These are phyloP conservation scores for Caradrina clavipalpis DNA, from an alignment of 2,888 invertebrate genomes.

Conservation along the genomic window DNA sequence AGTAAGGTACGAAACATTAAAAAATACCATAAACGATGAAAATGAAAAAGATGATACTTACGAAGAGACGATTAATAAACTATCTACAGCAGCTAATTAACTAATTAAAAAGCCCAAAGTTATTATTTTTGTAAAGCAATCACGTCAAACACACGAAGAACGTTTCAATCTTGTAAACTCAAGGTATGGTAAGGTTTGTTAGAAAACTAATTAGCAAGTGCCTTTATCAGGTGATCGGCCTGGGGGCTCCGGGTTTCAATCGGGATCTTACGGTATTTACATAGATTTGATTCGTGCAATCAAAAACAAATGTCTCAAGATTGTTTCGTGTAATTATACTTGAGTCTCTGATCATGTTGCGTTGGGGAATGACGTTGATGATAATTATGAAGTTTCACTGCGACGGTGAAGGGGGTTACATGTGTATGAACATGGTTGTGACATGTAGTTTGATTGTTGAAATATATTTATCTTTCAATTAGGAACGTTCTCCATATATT, in stretches of 20 bases:
- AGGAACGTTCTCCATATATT: too few species aligned
- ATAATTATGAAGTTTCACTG: conserved; percentile 20
- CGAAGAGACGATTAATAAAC: conserved; percentile 11
- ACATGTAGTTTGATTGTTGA: too few species aligned
- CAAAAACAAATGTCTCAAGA: conserved; percentile 67
- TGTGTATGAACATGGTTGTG: too few species aligned
- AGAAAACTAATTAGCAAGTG: conserved; percentile 86
- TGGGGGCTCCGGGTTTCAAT: conserved; percentile 72
- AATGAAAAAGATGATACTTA: conserved; percentile 8
- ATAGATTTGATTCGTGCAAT: conserved; percentile 72
- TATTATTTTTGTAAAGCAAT: conserved; percentile 49
- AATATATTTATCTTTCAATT: too few species aligned
- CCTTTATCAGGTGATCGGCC: conserved; percentile 81
- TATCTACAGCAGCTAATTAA: conserved; percentile 29
- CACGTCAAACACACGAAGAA: conserved; percentile 50
- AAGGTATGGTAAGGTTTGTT: conserved; percentile 74
- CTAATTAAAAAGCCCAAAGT: conserved; percentile 25
- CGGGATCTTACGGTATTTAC: conserved; percentile 71
- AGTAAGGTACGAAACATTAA: background rate
- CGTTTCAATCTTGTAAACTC: conserved; percentile 66
- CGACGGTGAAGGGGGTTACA: background rate
- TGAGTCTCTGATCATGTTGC: conserved; percentile 38
- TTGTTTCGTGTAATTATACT: conserved; percentile 61
- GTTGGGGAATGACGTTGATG: conserved; percentile 38
- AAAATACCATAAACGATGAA: conserved; percentile 14